A percentile compares a stretch with the other conserved stretches of the same genome.
Evolutionary conservation across 2,888 invertebrate genomes (phyloP).

Genomic region (Aphidius colemani): DNA sequence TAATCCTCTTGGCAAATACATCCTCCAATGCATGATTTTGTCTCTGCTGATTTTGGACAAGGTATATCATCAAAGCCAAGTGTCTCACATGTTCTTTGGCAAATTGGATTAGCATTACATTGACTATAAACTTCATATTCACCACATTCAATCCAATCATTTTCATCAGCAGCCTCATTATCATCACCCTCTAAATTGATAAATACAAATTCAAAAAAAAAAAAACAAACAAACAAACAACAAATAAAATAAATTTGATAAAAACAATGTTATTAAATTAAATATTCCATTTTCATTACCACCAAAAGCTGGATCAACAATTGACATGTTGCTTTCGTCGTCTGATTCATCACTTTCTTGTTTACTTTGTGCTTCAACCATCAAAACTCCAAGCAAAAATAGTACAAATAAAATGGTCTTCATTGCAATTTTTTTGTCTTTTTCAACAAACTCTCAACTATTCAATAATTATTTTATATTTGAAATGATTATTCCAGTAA

Average conservation of each 20-base stretch:
- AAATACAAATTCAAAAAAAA: not conserved
- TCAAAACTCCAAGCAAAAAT: slow-evolving; percentile 17
- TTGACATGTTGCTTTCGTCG: not conserved
- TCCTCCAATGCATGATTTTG: slow-evolving; percentile 34
- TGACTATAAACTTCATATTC: slow-evolving; percentile 30
- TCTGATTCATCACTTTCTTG: slow-evolving; percentile 19
- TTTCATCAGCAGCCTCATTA: not conserved
- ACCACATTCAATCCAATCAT: slow-evolving; percentile 22
- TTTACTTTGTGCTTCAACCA: slow-evolving; percentile 17
- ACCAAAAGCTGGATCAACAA: slow-evolving; percentile 9
- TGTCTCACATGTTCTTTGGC: slow-evolving; percentile 38
- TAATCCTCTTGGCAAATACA: slow-evolving; percentile 38
- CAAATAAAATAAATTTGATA: not conserved
- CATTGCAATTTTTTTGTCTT: not conserved
- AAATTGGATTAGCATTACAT: slow-evolving; percentile 33
- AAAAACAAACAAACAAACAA: too few relatives aligned
- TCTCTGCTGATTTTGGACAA: slow-evolving; percentile 24
- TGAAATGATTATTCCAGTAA: not conserved
- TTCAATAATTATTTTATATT: slow-evolving; percentile 3
- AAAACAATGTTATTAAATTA: not conserved
- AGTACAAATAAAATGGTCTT: slow-evolving; percentile 8
- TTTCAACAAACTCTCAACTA: not conserved
- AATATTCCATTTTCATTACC: slow-evolving; percentile 21
- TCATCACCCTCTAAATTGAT: not conserved
- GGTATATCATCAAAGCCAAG: slow-evolving; percentile 23